These are phyloP conservation scores for Bufo bufo DNA, from an alignment of 2,113 vertebrate genomes.

Conservation along the genomic window DNA sequence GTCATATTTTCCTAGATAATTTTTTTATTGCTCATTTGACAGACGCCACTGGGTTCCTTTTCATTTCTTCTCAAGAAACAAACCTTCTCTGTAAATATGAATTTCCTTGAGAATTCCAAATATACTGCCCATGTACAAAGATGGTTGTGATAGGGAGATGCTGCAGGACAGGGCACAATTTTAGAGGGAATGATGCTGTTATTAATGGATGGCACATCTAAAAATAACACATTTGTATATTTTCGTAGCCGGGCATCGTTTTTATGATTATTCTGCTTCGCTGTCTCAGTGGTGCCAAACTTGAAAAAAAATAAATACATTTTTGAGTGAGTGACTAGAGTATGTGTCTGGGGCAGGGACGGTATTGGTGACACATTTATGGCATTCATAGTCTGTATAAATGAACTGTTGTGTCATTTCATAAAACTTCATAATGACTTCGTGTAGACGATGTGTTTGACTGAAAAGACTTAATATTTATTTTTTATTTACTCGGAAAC, in stretches of 20 bases:
- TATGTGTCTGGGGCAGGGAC: not conserved
- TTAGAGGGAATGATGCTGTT: not conserved
- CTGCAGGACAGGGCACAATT: not conserved
- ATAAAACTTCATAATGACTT: constrained; percentile 32
- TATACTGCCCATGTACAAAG: not conserved
- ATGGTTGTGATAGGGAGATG: constrained; percentile 24
- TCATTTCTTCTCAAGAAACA: not conserved
- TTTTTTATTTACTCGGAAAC: constrained; percentile 2
- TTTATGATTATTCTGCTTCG: not conserved
- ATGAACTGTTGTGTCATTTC: constrained; percentile 3
- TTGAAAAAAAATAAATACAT: not conserved
- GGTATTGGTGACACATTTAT: constrained; percentile 36
- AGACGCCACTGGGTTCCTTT: constrained; percentile 18
- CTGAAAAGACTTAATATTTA: constrained; percentile 28
- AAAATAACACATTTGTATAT: constrained; percentile 36
- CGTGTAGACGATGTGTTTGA: constrained; percentile 17
- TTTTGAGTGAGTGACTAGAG: constrained; percentile 1
- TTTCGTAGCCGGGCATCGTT: not conserved
- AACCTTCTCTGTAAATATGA: constrained; percentile 49
- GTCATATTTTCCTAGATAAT: constrained; percentile 32
- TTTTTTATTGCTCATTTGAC: constrained; percentile 46
- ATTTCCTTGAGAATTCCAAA: constrained; percentile 20
- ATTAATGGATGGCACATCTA: not conserved
- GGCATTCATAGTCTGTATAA: constrained; percentile 26
- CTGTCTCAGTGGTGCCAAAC: constrained; percentile 5